phyloP scores from a whole-genome alignment of 2,888 invertebrate genomes.

The Polyommatus iphigenia region DNA sequence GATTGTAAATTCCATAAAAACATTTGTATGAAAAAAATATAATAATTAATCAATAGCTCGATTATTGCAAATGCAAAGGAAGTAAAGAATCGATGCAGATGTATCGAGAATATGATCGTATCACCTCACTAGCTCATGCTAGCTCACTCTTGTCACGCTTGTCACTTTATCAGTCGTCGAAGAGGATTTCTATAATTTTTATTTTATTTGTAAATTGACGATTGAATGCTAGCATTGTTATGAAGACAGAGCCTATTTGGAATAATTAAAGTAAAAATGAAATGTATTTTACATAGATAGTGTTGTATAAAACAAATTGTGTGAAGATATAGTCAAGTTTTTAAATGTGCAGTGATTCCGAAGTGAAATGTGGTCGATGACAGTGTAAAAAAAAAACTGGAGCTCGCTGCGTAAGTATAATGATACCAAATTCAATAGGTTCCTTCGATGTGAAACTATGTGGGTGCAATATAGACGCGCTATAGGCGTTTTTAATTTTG shows the following conservation, averaged over 20 bases:
- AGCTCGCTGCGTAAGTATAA: constrained; percentile 73
- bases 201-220: constrained; percentile 62
- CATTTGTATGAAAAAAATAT: too few species aligned
- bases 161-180: constrained; percentile 19
- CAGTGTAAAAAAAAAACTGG: constrained; percentile 72
- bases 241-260: constrained; percentile 55
- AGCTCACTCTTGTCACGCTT: background rate
- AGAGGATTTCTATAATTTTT: constrained; percentile 45
- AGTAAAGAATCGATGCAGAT: too few species aligned
- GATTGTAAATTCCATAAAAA: too few species aligned
- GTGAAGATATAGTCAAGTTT: constrained; percentile 39
- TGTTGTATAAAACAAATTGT: constrained; percentile 35
- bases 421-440: constrained; percentile 52
- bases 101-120: too few species aligned
- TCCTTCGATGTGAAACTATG: constrained; percentile 37
- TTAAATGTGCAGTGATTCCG: constrained; percentile 56
- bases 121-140: constrained; percentile 50
- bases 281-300: constrained; percentile 48
- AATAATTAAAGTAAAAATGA: constrained; percentile 49
- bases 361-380: constrained; percentile 76
- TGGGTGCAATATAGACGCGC: background rate
- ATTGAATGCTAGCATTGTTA: constrained; percentile 59
- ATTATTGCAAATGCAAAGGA: too few species aligned
- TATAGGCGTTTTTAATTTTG: constrained; percentile 47
- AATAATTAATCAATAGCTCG: too few species aligned